Conservation (phyloP, 2,888 invertebrate genomes). For the Atethmia centrago region DNA sequence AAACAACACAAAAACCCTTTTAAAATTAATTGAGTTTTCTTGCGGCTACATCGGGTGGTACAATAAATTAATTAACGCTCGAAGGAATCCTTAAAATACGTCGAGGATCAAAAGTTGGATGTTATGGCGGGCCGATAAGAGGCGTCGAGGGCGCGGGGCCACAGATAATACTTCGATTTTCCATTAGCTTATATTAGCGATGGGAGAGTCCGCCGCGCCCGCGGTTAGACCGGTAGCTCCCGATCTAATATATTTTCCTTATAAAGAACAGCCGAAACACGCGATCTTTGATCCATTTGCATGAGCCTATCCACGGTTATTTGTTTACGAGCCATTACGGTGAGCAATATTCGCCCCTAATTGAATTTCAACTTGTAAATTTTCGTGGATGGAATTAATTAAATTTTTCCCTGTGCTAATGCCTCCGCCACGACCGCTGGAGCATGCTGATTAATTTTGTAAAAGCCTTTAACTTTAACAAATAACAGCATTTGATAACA, state of each 20-base stretch:
- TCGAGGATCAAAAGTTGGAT: slow-evolving; percentile 89
- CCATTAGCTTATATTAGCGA: slow-evolving; percentile 89
- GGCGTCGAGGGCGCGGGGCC: slow-evolving; percentile 70
- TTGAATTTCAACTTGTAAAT: slow-evolving; percentile 87
- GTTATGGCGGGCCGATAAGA: slow-evolving; percentile 72
- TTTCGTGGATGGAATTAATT: slow-evolving; percentile 85
- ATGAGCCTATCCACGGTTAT: slow-evolving; percentile 82
- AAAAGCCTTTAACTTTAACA: slow-evolving; percentile 81
- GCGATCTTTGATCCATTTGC: slow-evolving; percentile 90
- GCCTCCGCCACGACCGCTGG: slow-evolving; percentile 71
- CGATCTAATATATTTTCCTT: slow-evolving; percentile 88
- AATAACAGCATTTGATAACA: slow-evolving; percentile 76
- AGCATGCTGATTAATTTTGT: slow-evolving; percentile 80
- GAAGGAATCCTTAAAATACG: slow-evolving; percentile 90
- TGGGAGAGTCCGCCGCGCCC: slow-evolving; percentile 85
- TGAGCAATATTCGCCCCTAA: slow-evolving; percentile 84
- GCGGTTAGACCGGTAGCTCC: slow-evolving; percentile 80
- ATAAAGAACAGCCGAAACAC: slow-evolving; percentile 86
- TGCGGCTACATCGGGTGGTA: slow-evolving; percentile 88
- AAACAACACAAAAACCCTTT: slow-evolving; percentile 91
- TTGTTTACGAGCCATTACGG: slow-evolving; percentile 86
- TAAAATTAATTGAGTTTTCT: slow-evolving; percentile 91
- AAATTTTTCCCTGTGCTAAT: slow-evolving; percentile 81
- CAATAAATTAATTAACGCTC: slow-evolving; percentile 91
- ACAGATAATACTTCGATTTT: slow-evolving; percentile 90